Evolutionary conservation across 2,797 vertebrate genomes (phyloP).

Genomic region (Saxicola maurus): DNA sequence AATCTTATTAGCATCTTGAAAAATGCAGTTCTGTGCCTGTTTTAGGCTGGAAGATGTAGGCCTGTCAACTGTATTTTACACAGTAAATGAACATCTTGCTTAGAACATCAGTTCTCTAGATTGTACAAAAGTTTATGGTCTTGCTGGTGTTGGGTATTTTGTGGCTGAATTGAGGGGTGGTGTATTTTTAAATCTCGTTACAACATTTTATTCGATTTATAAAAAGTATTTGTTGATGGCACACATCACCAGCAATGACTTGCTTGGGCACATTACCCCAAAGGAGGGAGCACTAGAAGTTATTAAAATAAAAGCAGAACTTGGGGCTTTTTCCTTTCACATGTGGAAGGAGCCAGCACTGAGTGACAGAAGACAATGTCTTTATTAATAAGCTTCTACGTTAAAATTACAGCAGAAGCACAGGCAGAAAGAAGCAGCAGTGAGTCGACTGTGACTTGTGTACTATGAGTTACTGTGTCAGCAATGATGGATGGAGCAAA

Average conservation of each 20-base stretch:
- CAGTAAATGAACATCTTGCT: background rate
- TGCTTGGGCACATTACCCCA: background rate
- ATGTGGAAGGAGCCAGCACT: background rate
- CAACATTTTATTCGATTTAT: background rate
- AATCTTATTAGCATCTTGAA: background rate
- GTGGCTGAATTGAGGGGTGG: fast-evolving
- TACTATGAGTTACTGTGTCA: slow-evolving; percentile 48
- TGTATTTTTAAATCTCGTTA: background rate
- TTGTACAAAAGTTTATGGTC: background rate
- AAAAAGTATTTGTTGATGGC: background rate
- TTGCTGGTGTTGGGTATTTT: background rate
- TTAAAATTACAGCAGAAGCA: slow-evolving; percentile 45
- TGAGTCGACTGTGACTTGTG: background rate
- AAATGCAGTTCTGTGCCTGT: background rate
- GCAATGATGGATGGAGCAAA: slow-evolving; percentile 24
- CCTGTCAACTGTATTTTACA: background rate
- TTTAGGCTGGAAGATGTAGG: background rate
- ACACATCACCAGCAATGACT: background rate
- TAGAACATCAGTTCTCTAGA: background rate
- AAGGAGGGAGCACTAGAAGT: background rate
- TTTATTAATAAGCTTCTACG: slow-evolving; percentile 19
- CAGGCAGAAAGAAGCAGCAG: background rate
- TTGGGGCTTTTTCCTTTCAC: background rate
- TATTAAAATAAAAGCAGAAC: background rate
- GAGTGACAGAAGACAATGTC: background rate